These are phyloP conservation scores for Coenonympha arcania DNA, from an alignment of 2,888 invertebrate species.

Conservation along the genomic window DNA sequence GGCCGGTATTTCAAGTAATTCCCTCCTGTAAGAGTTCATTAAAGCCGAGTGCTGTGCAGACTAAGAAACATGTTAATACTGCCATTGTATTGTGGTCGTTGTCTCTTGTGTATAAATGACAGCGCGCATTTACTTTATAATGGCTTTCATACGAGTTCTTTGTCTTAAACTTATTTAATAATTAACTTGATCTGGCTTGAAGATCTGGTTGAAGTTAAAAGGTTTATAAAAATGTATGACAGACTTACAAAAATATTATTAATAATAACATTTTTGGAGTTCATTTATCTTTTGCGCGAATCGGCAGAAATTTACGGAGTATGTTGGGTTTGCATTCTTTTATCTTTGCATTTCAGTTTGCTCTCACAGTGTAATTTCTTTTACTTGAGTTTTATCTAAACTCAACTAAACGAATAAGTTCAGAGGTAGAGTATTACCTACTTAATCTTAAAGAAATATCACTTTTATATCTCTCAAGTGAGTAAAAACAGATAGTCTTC, in stretches of 20 bases:
- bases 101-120: slow-evolving; percentile 16
- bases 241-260: neutral
- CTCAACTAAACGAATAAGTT: no score
- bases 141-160: slow-evolving; percentile 3
- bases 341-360: no score
- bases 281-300: no score
- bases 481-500: no score
- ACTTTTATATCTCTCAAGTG: no score
- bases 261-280: no score
- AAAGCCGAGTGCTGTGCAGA: slow-evolving; percentile 17
- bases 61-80: slow-evolving; percentile 19
- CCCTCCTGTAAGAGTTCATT: slow-evolving; percentile 24
- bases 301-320: no score
- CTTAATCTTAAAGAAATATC: no score
- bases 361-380: no score
- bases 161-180: slow-evolving; percentile 1
- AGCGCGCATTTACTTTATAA: slow-evolving; percentile 3
- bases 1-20: slow-evolving; percentile 26
- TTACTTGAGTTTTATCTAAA: no score
- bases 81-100: slow-evolving; percentile 18
- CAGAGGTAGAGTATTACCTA: no score
- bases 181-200: slow-evolving; percentile 7
- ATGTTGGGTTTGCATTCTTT: no score
- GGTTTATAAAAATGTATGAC: neutral
- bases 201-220: neutral